Conservation (phyloP, 1,140 invertebrate species). For the Cydia fagiglandana region DNA sequence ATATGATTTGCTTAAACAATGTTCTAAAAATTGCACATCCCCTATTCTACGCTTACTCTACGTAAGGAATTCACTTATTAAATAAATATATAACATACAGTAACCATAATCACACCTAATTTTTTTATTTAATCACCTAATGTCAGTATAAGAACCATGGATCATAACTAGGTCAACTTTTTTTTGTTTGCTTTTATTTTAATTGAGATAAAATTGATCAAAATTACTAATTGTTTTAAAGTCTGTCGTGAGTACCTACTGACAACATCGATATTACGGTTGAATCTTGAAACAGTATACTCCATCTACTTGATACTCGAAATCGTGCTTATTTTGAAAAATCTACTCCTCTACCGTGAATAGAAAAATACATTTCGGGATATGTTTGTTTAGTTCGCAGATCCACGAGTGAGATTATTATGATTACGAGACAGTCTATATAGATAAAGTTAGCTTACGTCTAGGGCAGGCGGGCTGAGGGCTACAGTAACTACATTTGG, state of each 20-base stretch:
- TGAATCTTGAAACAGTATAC: neutral
- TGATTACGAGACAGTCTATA: neutral
- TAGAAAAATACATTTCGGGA: conserved; percentile 27
- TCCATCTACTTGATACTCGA: neutral
- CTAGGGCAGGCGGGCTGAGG: neutral
- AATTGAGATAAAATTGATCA: too few species aligned
- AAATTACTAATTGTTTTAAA: neutral
- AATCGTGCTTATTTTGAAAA: conserved; percentile 13
- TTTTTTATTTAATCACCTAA: too few species aligned
- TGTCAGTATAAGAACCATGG: neutral
- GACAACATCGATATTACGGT: neutral
- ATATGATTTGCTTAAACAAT: conserved; percentile 37
- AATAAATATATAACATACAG: neutral
- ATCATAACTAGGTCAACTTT: neutral
- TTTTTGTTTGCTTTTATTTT: neutral
- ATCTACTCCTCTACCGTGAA: conserved; percentile 17
- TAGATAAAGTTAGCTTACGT: neutral
- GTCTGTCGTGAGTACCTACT: neutral
- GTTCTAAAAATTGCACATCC: conserved; percentile 34
- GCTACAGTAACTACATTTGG: neutral
- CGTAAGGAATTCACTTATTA: conserved; percentile 18
- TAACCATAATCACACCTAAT: conserved; percentile 13
- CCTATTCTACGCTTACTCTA: conserved; percentile 15
- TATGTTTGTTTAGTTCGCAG: conserved; percentile 22
- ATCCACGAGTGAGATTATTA: neutral